Conservation (phyloP, 2,797 vertebrate species). For the Trichosurus vulpecula region DNA sequence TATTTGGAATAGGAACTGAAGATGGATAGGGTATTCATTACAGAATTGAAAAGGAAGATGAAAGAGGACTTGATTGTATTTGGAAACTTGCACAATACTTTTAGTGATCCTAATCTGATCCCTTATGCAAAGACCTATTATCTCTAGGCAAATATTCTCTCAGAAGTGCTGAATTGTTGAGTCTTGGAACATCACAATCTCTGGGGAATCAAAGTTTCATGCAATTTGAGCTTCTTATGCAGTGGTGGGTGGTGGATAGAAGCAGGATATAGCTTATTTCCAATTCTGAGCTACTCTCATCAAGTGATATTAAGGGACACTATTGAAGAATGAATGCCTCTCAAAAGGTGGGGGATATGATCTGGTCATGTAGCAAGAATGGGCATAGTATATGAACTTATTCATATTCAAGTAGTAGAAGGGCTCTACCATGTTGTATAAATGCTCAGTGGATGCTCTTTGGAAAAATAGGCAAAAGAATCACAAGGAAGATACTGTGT, state of each 20-base stretch:
- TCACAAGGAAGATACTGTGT: background rate
- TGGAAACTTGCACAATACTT: background rate
- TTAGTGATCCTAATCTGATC: background rate
- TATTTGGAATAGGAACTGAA: background rate
- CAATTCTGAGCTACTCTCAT: background rate
- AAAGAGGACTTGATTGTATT: background rate
- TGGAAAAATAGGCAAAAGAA: background rate
- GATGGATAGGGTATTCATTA: background rate
- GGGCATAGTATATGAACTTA: background rate
- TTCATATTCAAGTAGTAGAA: background rate
- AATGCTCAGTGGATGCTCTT: background rate
- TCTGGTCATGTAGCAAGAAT: background rate
- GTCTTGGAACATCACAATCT: background rate
- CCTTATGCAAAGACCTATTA: background rate
- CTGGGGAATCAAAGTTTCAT: background rate
- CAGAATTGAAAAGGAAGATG: background rate
- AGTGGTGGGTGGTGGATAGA: background rate
- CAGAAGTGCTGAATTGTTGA: background rate
- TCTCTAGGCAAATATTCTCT: background rate
- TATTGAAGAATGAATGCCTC: background rate
- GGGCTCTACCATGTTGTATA: background rate
- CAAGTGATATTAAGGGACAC: background rate
- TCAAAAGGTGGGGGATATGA: background rate
- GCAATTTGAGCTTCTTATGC: background rate
- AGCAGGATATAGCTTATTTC: background rate